Evolutionary conservation across 2,888 invertebrate genomes (phyloP), one percentile per base, ranked within the genome.

Genomic region (Galerucella nymphaeae): DNA sequence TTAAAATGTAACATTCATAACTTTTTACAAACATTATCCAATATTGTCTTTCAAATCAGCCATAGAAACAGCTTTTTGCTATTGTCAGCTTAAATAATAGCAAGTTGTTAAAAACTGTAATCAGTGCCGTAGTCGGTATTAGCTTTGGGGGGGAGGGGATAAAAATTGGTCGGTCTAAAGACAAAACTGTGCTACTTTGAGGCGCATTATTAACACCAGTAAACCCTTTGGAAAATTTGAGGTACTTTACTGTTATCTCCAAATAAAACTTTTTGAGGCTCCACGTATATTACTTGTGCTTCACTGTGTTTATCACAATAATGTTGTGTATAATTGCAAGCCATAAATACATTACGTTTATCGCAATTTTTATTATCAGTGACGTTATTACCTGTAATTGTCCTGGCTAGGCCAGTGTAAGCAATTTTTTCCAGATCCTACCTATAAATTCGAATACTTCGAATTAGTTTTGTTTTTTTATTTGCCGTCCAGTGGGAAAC

Each of bases 291-390:
- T 38, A 38, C 8, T 1, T 38, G 8, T 38, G 30, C 9, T 38
- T 38, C 1, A 38, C 30, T 38, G 1, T 6, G 53, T 53, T 18
- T 16, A 53, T 16, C 13, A 42, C 42, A 13, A 23, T 23, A 42
- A 30, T 30, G 30, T 30, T 30, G 5, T 30, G 42, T 53, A 53
- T 18, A 53, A 53, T 53, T 53, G 9, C 53, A 53, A 30, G 23
- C 30, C 58, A 58, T 58, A 58, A 58, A 58, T 58, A 58, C 13
- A 58, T 58, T 58, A 58, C n/a, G 14, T 20, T 58, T 58, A 58
- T 58, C 58, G 14, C n/a, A 23, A 14, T 58, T 58, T 30, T 53
- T 18, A 53, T 53, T 53, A 58, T 58, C 58, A 58, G 58, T 58
- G 58, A 58, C 58, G 30, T 58, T 11, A 58, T 20, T 57, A 53